Evolutionary conservation across 2,113 vertebrate species (phyloP), one percentile per base, ranked within the genome.

Genomic region (Atlantisia rogersi): DNA sequence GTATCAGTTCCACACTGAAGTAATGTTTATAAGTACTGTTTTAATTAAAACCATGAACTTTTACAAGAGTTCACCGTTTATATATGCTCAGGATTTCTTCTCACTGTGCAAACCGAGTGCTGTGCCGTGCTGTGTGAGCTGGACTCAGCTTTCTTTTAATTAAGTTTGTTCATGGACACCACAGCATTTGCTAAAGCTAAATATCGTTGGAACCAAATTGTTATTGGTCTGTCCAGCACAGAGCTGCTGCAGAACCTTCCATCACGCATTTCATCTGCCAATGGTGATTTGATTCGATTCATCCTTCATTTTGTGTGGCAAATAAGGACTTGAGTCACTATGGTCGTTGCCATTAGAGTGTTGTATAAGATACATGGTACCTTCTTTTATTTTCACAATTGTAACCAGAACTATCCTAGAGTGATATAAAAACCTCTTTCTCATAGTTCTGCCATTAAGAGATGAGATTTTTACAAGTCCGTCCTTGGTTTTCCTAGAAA

Each of bases 11-110:
- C 40, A 76, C 15, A 55, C 39, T 3, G 4, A 42, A 88, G 29
- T 88, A 74, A 63, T 90, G 79, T 87, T 94, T 87, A 24, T 84
- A 92, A 75, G 26, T 44, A 67, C 63, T 56, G 11, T 75, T 96
- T 92, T 92, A 96, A 95, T 95, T 94, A 95, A 93, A 97, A 87
- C 46, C n/a, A 86, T 88, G 78, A 95, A 88, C 80, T 94, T 94
- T 86, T 91, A 90, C 77, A 81, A 82, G 79, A 90, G 92, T 88
- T 87, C 67, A 62, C 50, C 81, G 56, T 78, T 95, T 89, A 86
- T 68, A 78, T 56, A 84, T 31, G 18, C 71, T 16, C 25, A 89
- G 35, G 53, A 87, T 83, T 84, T 95, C 56, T 91, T 79, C 44
- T 92, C 93, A 91, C 69, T 94, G 84, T 83, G 91, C 46, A 94